Base-by-base conservation (phyloP, 2,888 invertebrate genomes). In the Dromius quadrimaculatus region DNA sequence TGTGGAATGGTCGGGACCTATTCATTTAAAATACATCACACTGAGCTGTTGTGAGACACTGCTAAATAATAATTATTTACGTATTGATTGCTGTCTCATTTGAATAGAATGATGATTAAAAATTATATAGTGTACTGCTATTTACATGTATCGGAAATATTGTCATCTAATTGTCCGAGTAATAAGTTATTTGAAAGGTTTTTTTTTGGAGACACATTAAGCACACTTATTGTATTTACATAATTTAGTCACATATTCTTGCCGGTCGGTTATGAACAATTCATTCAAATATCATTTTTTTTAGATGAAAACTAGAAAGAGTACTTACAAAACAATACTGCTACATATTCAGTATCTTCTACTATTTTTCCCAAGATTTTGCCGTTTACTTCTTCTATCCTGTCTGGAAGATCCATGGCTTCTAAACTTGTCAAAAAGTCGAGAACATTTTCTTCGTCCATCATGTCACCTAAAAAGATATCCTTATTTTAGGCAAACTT, bases 311-410 rank as follows among this genome's bases (percentile, higher is more conserved):
- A 45, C 17, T 3, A 23, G 68, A 72, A 71, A 72, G 68, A 75
- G 77, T 85, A 94, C 95, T 94, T 88, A 95, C 95, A 95, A 86
- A 95, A 96, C 78, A 95, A 87, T 76, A 95, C 95, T 69, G 95
- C 95, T 76, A 96, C 94, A 81, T 92, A 95, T 77, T 94, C 92
- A 19, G 94, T 93, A 76, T 95, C 95, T 82, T 94, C 93, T 74
- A 96, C 93, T 79, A 95, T 93, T 84, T 95, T 95, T 72, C 89
- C 87, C 74, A 96, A 86, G 79, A 95, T 94, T 83, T 93, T 93
- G 73, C 94, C 88, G 82, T 96, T 96, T 64, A 96, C 95, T 87
- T 96, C 96, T 86, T 96, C 96, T 83, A 96, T 96, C 83, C 95
- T 89, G 84, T 96, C 95, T 57, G 96, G 95, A 79, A 94, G 86